Evolutionary conservation across 2,113 vertebrate species (phyloP).

Genomic region (Aix galericulata): DNA sequence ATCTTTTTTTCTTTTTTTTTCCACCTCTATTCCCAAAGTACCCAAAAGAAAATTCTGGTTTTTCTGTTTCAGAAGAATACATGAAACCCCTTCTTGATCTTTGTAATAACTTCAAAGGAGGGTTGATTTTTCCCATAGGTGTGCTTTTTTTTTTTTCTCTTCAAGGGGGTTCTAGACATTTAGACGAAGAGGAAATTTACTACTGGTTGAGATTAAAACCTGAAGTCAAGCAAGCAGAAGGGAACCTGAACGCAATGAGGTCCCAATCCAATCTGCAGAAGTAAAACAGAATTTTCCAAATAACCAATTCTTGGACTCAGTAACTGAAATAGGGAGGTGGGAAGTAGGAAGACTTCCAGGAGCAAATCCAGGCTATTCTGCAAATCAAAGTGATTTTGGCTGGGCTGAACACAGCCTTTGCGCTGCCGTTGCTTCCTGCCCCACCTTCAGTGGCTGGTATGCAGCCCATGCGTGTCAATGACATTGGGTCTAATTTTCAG

Average conservation of each 20-base stretch:
- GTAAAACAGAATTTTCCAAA: background rate
- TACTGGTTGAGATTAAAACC: background rate
- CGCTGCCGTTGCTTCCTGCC: background rate
- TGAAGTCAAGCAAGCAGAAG: background rate
- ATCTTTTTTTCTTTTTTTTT: background rate
- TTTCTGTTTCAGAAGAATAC: background rate
- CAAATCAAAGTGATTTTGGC: background rate
- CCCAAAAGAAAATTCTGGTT: slow-evolving; percentile 19
- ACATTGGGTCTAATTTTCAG: background rate
- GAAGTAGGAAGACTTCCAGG: background rate
- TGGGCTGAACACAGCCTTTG: background rate
- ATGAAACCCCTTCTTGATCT: background rate
- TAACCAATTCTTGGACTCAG: background rate
- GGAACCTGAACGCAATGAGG: background rate
- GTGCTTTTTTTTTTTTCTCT: background rate
- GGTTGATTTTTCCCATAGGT: background rate
- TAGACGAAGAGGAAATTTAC: background rate
- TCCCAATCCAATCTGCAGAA: background rate
- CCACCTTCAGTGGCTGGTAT: background rate
- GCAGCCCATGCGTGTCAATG: background rate
- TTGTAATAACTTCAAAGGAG: background rate
- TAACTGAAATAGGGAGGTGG: background rate
- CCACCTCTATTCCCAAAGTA: background rate
- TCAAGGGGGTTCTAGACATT: background rate
- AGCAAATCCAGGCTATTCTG: background rate